These are phyloP conservation scores for Epinotia demarniana DNA, from an alignment of 2,888 invertebrate species.

Conservation along the genomic window DNA sequence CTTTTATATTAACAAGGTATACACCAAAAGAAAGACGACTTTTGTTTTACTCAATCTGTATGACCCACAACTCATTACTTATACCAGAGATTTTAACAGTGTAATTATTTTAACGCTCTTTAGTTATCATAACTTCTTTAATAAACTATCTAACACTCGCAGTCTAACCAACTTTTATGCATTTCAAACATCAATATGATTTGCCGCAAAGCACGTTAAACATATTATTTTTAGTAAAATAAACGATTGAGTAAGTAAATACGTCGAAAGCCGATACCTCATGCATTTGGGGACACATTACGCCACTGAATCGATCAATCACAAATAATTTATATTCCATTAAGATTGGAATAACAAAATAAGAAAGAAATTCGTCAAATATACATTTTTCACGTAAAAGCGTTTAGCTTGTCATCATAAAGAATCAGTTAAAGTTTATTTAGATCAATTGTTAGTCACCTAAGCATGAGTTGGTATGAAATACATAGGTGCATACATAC, in stretches of 20 bases:
- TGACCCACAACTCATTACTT: no score
- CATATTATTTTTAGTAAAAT: background rate
- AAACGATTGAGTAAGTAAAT: constrained; percentile 4
- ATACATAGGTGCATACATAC: no score
- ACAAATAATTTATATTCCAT: constrained; percentile 57
- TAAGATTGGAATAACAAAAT: constrained; percentile 48
- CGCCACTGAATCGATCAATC: constrained; percentile 54
- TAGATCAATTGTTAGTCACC: no score
- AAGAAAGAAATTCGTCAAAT: constrained; percentile 20
- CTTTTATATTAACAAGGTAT: no score
- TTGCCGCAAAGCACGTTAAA: background rate
- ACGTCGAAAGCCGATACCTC: constrained; percentile 2
- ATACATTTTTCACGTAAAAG: constrained; percentile 24
- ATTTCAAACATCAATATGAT: background rate
- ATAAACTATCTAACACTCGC: background rate
- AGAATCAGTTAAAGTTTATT: background rate
- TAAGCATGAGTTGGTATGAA: no score
- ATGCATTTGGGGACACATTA: constrained; percentile 34
- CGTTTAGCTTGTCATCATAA: background rate
- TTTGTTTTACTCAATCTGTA: no score
- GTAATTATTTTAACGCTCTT: no score
- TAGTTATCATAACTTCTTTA: no score
- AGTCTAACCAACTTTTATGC: background rate
- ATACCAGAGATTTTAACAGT: no score
- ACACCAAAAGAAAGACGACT: no score